These are phyloP conservation scores for Cladorhizidae sp. DNA, from an alignment of 37 sponge, comb jelly and placozoan genomes.

Conservation along the genomic window DNA sequence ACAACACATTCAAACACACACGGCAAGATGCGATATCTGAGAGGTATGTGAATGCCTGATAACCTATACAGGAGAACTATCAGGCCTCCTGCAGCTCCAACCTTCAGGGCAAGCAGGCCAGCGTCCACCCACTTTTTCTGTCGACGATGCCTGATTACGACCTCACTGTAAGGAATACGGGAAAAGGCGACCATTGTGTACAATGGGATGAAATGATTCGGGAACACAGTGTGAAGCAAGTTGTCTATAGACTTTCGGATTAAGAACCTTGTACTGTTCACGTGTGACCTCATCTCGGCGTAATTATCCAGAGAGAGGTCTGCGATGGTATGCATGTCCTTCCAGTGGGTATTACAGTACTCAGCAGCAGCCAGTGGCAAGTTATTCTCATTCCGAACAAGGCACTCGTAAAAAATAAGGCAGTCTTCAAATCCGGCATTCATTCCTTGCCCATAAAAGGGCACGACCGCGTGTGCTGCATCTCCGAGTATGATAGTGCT, in stretches of 20 bases:
- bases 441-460: conserved; percentile 95
- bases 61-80: background rate
- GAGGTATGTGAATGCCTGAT: conserved; percentile 3
- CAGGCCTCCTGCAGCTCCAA: background rate
- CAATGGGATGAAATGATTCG: conserved; percentile 69
- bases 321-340: conserved; percentile 78
- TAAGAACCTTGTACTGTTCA: conserved; percentile 56
- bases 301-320: conserved; percentile 95
- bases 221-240: conserved; percentile 59
- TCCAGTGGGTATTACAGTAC: conserved; percentile 57
- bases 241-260: conserved; percentile 60
- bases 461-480: conserved; percentile 95
- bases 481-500: conserved; percentile 80
- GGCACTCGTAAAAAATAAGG: conserved; percentile 58
- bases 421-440: conserved; percentile 94
- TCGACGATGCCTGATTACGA: conserved; percentile 17
- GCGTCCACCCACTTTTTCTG: conserved; percentile 49
- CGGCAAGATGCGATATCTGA: conserved; percentile 24
- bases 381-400: conserved; percentile 21
- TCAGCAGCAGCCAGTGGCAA: conserved; percentile 41
- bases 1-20: conserved; percentile 20
- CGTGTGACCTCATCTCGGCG: conserved; percentile 85
- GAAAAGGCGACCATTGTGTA: conserved; percentile 88
- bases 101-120: background rate
- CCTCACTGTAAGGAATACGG: conserved; percentile 68